Evolutionary conservation across 2,797 vertebrate species (phyloP).

Genomic region (Tragopan temminckii): DNA sequence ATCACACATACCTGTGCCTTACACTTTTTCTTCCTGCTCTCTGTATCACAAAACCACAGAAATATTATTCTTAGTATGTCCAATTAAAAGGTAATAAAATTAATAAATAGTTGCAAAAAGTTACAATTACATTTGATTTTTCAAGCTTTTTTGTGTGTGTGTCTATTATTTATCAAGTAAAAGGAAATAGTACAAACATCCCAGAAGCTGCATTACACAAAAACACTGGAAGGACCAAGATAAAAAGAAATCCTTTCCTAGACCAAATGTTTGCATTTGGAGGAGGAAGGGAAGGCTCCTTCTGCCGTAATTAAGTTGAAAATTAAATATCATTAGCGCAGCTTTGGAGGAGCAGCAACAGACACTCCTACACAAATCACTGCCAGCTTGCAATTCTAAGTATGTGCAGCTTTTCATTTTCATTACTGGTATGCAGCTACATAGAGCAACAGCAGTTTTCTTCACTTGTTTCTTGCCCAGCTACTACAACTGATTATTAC

Average conservation of each 20-base stretch:
- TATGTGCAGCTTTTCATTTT: background rate
- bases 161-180: background rate
- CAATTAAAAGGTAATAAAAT: background rate
- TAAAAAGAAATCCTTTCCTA: background rate
- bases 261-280: background rate
- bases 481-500: background rate
- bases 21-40: background rate
- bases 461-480: background rate
- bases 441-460: background rate
- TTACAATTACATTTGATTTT: background rate
- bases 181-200: background rate
- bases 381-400: slow-evolving; percentile 23
- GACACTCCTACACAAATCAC: slow-evolving; percentile 55
- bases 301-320: slow-evolving; percentile 41
- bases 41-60: background rate
- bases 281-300: slow-evolving; percentile 34
- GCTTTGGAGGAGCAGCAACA: background rate
- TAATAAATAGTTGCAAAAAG: background rate
- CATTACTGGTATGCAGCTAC: background rate
- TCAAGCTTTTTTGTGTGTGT: background rate
- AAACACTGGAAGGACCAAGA: background rate
- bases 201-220: background rate
- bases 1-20: background rate
- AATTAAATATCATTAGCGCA: slow-evolving; percentile 38
- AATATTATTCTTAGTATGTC: background rate